A percentile compares a stretch with the other conserved stretches of the same genome.
phyloP scores from a whole-genome alignment of 1,140 invertebrate species.

The Leptonema lineaticorne region DNA sequence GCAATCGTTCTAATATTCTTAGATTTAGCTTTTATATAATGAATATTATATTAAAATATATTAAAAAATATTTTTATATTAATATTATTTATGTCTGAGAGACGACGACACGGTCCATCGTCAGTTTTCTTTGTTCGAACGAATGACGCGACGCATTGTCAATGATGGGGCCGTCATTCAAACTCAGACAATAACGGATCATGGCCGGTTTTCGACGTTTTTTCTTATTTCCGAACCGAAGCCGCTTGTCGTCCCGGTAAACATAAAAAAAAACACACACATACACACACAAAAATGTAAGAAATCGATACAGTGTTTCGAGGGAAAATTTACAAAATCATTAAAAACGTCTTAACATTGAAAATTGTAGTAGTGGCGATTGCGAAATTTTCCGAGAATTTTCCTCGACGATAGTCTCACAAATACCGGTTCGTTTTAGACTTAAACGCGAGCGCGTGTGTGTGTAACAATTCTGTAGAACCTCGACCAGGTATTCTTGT shows the following conservation, averaged over 20 bases:
- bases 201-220: neutral
- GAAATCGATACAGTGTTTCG: neutral
- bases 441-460: no score
- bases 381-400: neutral
- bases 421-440: neutral
- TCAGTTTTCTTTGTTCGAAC: conserved; percentile 9
- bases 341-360: neutral
- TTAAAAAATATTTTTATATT: no score
- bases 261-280: neutral
- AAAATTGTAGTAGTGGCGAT: neutral
- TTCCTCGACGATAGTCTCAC: neutral
- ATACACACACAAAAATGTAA: neutral
- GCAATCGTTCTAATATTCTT: no score
- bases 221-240: neutral
- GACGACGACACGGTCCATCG: conserved; percentile 14
- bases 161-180: conserved; percentile 29
- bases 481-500: conserved; percentile 27
- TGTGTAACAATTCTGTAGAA: conserved; percentile 11
- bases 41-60: no score
- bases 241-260: neutral
- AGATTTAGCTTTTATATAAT: no score
- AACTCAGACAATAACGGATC: conserved; percentile 22
- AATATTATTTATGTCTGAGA: no score
- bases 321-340: neutral
- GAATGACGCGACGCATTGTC: conserved; percentile 10